Base-by-base conservation (phyloP, 2,113 vertebrate genomes). In the Onychostruthus taczanowskii region DNA sequence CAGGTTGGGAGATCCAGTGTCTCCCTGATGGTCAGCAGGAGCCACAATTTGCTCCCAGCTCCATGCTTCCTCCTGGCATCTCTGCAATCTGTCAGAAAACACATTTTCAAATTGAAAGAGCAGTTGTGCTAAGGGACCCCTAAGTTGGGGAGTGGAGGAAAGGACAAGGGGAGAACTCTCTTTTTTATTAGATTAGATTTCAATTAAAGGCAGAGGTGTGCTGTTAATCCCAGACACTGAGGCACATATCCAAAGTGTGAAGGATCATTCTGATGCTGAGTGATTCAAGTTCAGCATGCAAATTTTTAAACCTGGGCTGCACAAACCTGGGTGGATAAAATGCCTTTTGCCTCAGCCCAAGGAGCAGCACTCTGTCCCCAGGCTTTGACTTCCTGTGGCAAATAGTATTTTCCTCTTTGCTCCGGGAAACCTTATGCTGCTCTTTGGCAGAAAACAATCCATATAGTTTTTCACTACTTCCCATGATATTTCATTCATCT, bases 11-110 rank as follows among this genome's bases (percentile, higher is more conserved):
- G 52, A 69, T 43, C 28, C 55, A 20, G 44, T 17, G 47, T 50
- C 13, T 44, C n/a, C 41, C 14, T 35, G n/a, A 26, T 21, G 28
- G 17, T 17, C 62, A 78, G 30, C 37, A 70, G 27, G 7, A 74
- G 35, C 14, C 56, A 69, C 35, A 59, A 13, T 58, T 52, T 72
- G 17, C 78, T 85, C 41, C 17, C 78, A 85, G 62, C 50, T 85
- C 43, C 2, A 0, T 27, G 9, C 63, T 83, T 58, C 50, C 49
- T 62, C 28, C 50, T 47, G 37, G 23, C 0, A 0, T 86, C 21
- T 53, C 79, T 10, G 4, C 49, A 52, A 7, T 31, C n/a, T 26
- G 41, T 15, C 41, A 73, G 67, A 77, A 82, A 85, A 90, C 8
- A 9, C 28, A 35, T 62, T 77, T 94, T 80, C 46, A 74, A 43